phyloP scores from a whole-genome alignment of 2,797 vertebrate genomes.

The Novumbra hubbsi region DNA sequence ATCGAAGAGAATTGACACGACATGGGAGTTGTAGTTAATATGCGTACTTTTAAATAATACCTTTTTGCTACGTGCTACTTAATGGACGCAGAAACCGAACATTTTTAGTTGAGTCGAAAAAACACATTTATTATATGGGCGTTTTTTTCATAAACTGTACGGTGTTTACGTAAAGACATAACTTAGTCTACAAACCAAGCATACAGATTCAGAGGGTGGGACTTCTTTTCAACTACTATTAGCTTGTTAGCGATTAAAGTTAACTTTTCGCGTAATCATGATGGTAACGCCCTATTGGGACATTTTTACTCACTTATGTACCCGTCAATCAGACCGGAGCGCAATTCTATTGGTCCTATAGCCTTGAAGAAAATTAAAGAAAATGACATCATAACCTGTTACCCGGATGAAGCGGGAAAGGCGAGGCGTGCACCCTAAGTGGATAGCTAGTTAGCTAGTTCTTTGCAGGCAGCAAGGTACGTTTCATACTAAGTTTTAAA shows the following conservation, averaged over 20 bases:
- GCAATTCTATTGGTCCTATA: slow-evolving; percentile 29
- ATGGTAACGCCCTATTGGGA: neutral
- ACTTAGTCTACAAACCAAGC: no score
- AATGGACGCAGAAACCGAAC: no score
- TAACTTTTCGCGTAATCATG: neutral
- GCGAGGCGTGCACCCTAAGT: slow-evolving; percentile 30
- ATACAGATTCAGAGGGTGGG: no score
- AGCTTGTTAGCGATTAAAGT: neutral
- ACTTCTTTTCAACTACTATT: neutral
- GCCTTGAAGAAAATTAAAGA: neutral
- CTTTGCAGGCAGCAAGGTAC: neutral
- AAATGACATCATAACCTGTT: slow-evolving; percentile 10
- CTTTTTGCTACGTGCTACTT: no score
- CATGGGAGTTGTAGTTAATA: no score
- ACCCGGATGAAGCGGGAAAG: slow-evolving; percentile 57
- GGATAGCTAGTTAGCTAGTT: neutral
- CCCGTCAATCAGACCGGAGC: neutral
- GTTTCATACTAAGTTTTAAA: neutral
- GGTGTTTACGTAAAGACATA: no score
- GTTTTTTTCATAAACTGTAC: no score
- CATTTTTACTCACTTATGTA: neutral
- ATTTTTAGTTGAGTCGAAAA: no score
- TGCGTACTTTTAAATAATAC: no score
- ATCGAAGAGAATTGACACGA: no score
- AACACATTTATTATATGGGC: no score